Percentiles rank a stretch among this genome's conserved stretches.
These are phyloP conservation scores for Phylloscopus trochilus DNA, from an alignment of 2,113 vertebrate genomes.

Conservation along the genomic window DNA sequence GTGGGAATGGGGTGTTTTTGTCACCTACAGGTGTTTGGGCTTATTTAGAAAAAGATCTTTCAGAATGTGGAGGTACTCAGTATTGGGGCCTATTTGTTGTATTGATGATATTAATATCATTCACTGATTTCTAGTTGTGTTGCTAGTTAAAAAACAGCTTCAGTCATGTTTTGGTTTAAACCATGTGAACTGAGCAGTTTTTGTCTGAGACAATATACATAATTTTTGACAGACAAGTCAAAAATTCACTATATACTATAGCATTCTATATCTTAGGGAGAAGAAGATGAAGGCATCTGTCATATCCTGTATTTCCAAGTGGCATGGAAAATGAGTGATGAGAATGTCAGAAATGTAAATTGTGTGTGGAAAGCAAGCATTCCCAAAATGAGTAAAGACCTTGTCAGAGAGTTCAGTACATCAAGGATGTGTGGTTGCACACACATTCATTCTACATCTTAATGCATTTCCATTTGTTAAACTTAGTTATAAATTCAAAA, in stretches of 20 bases:
- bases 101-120: background rate
- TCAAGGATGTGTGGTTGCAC: background rate
- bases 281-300: background rate
- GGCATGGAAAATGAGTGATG: background rate
- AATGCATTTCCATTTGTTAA: background rate
- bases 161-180: background rate
- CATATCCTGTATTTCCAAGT: background rate
- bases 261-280: background rate
- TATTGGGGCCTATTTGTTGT: background rate
- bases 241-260: background rate
- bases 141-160: background rate
- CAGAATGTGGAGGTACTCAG: background rate
- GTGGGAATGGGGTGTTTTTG: accelerated
- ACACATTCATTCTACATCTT: background rate
- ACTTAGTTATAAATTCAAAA: background rate
- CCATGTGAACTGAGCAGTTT: background rate
- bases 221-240: background rate
- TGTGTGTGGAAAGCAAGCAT: background rate
- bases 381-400: background rate
- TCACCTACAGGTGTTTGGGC: no score
- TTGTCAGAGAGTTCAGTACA: background rate
- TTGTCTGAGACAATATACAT: background rate
- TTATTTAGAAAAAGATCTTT: background rate
- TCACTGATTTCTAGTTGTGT: background rate
- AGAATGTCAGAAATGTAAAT: background rate